Base-by-base conservation (phyloP, 2,113 vertebrate species). In the Chionis minor region DNA sequence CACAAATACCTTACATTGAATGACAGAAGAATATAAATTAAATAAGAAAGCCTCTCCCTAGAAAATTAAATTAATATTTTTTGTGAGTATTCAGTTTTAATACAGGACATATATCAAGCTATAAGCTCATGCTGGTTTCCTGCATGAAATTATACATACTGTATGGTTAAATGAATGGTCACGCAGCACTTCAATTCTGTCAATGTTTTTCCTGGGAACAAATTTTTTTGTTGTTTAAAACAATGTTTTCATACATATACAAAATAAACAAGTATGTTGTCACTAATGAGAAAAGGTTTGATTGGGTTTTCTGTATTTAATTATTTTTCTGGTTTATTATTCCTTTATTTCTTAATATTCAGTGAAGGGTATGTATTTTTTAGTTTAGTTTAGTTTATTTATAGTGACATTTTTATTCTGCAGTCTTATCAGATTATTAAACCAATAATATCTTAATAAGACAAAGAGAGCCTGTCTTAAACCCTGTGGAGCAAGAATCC, bases 11-110 rank as follows among this genome's bases (percentile, higher is more conserved):
- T 94, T 90, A 92, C 33, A 63, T 22, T 17, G 67, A 75, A 88
- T 73, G 30, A 81, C 27, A 55, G 32, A 93, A 90, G 63, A 79
- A 81, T 62, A 89, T 66, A 95, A 83, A 90, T 65, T 71, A 54
- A 91, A 67, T 85, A 75, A 84, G 14, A 65, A 65, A 51, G 7
- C 47, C 52, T 52, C 4, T 1, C 56, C n/a, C 70, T 63, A 89
- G 66, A 96, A 95, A 45, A 18, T 71, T 30, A 55, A 75, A 77
- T 75, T 7, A 66, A 23, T 93, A 59, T 15, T 52, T 79, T 75
- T 52, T 65, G 78, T 72, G 77, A 96, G 85, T 87, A 93, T 73
- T 55, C 70, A 30, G 52, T 87, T 74, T 94, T 86, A 89, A 55
- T 33, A 94, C 45, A 63, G 71, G 81, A 75, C 45, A 82, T 42